Percentiles rank a stretch among this genome's conserved stretches.
phyloP scores from a whole-genome alignment of 2,797 vertebrate genomes.

The Clarias laeviceps region DNA sequence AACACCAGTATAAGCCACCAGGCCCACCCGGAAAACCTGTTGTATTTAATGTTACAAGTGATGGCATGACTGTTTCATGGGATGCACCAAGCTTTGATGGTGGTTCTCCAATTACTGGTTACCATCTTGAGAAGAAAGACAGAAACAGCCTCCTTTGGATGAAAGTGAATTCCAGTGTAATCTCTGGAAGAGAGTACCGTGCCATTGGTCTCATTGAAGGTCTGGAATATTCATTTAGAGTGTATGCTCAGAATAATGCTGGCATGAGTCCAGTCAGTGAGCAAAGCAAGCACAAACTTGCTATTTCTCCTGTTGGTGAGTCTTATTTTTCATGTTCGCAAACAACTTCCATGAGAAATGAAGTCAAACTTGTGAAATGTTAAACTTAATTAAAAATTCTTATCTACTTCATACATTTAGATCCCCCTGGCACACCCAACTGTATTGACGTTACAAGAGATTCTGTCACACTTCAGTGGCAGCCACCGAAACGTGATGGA shows the following conservation, averaged over 20 bases:
- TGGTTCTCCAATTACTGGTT: constrained; percentile 91
- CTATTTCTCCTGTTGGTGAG: constrained; percentile 97
- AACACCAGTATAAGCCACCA: constrained; percentile 95
- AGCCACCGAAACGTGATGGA: constrained; percentile 87
- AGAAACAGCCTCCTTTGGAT: constrained; percentile 97
- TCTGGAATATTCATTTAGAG: constrained; percentile 95
- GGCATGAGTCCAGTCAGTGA: constrained; percentile 90
- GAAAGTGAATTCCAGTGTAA: constrained; percentile 86
- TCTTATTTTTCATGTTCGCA: constrained; percentile 46
- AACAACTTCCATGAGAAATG: neutral
- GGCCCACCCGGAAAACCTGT: constrained; percentile 92
- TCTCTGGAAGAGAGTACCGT: constrained; percentile 93
- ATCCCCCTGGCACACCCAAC: constrained; percentile 93
- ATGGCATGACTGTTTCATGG: constrained; percentile 95
- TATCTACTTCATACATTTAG: constrained; percentile 65
- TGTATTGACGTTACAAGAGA: constrained; percentile 97
- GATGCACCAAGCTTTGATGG: constrained; percentile 92
- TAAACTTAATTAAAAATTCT: neutral
- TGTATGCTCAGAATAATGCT: constrained; percentile 93
- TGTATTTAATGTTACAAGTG: constrained; percentile 89
- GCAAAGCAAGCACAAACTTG: constrained; percentile 93
- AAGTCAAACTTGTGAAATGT: neutral
- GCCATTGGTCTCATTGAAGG: constrained; percentile 89
- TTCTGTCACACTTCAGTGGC: constrained; percentile 95
- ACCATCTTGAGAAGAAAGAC: constrained; percentile 97